Base-by-base conservation (phyloP, 1,140 invertebrate species). In the Asbolus verrucosus region DNA sequence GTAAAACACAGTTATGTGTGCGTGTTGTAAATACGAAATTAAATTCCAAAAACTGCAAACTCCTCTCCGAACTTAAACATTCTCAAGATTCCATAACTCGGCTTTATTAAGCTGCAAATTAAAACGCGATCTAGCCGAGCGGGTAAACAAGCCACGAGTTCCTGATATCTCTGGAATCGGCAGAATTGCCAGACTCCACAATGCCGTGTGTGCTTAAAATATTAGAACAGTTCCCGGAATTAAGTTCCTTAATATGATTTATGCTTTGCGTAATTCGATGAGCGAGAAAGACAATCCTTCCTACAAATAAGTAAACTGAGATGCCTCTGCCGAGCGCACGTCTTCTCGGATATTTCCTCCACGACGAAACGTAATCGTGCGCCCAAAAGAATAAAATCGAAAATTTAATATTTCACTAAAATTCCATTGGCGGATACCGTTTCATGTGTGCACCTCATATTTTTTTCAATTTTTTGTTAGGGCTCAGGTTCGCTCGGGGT, bases 201-300 rank as follows among this genome's bases (percentile, higher is more conserved):
- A 38, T 67, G 38, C 54, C 27, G 63, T 62, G 71, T 73, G 54
- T 73, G 68, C 69, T 73, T 73, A 73, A 73, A 73, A 73, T 66
- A 73, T 73, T 73, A 73, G 63, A 67, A 66, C 62, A 65, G 67
- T 69, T 73, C 24, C 36, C 15, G 41, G 69, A 70, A 70, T 70
- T 70, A 70, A 73, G 68, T 70, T 66, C 43, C 36, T 66, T 73
- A 73, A 70, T 70, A 69, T 73, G 69, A 73, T 73, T 73, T 73
- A 71, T 73, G 72, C 41, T 62, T 36, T 33, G 39, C 54, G 70
- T 73, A 73, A 73, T 73, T 73, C 63, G 63, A 70, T 54, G 43
- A 67, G 65, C 38, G 39, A 50, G 70, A 38, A 62, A 62, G 59
- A 67, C 59, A 43, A 19, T 46, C 39, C 24, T 36, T 14, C 46